Percentiles rank a stretch among this genome's conserved stretches.
Evolutionary conservation across 1,140 invertebrate species (phyloP).

Genomic region (Nymphalis io): DNA sequence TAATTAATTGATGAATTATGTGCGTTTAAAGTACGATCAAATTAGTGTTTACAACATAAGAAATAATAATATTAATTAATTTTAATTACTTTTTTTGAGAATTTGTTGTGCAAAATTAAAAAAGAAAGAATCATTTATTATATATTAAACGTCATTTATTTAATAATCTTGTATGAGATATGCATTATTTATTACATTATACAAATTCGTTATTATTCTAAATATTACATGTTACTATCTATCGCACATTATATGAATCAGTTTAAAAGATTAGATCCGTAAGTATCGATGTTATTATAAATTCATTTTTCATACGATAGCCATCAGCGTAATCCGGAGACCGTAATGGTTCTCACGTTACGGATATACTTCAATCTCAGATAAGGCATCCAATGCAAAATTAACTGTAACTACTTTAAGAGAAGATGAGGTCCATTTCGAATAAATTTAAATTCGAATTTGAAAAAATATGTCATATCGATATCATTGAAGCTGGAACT

Average conservation of each 20-base stretch:
- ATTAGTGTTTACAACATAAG: too few relatives aligned
- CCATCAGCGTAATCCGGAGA: conserved; percentile 70
- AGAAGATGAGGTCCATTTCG: conserved; percentile 39
- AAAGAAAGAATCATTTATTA: too few relatives aligned
- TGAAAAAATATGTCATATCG: too few relatives aligned
- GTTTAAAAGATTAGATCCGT: conserved; percentile 30
- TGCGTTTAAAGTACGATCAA: too few relatives aligned
- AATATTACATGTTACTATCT: background rate
- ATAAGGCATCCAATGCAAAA: conserved; percentile 69
- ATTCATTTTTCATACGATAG: conserved; percentile 24
- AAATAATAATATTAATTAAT: too few relatives aligned
- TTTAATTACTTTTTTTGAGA: too few relatives aligned
- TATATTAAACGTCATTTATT: too few relatives aligned
- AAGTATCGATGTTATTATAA: conserved; percentile 26
- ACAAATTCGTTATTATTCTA: background rate
- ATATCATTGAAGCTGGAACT: too few relatives aligned
- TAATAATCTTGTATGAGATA: too few relatives aligned
- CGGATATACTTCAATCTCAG: conserved; percentile 58
- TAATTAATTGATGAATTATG: too few relatives aligned
- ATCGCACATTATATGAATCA: conserved; percentile 11
- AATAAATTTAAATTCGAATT: background rate
- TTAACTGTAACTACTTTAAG: conserved; percentile 58
- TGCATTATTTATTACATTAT: too few relatives aligned
- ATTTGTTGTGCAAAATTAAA: too few relatives aligned
- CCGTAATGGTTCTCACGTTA: conserved; percentile 69